Conservation (phyloP, 2,888 invertebrate species). For the Cenopis cana region DNA sequence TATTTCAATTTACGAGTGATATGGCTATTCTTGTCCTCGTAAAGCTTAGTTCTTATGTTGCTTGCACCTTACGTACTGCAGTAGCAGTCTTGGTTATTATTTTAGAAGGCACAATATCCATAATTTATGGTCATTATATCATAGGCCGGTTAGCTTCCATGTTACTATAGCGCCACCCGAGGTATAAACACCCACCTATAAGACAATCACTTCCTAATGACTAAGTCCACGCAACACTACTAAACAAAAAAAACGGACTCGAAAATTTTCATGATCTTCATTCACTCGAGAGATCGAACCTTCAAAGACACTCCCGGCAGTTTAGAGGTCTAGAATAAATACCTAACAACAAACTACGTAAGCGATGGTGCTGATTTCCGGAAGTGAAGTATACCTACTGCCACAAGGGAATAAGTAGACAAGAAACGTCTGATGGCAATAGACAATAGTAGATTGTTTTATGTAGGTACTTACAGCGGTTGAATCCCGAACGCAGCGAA, state of each 20-base stretch:
- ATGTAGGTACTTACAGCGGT: too few relatives aligned
- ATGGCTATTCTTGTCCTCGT: constrained; percentile 22
- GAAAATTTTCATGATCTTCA: too few relatives aligned
- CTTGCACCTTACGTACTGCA: constrained; percentile 5
- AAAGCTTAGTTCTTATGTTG: constrained; percentile 27
- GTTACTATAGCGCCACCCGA: neutral
- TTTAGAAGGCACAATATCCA: neutral
- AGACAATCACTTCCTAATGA: neutral
- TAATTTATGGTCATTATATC: constrained; percentile 19
- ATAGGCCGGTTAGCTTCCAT: neutral
- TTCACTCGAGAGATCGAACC: too few relatives aligned
- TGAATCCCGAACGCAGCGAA: too few relatives aligned
- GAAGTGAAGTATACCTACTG: too few relatives aligned
- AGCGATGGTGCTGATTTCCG: too few relatives aligned
- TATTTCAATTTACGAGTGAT: constrained; percentile 38
- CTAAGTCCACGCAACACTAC: neutral
- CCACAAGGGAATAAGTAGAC: too few relatives aligned
- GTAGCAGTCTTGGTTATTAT: constrained; percentile 21
- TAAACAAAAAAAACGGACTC: neutral
- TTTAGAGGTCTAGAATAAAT: too few relatives aligned
- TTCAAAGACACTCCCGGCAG: too few relatives aligned
- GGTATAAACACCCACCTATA: neutral
- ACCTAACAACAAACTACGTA: too few relatives aligned
- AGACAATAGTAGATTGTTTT: too few relatives aligned
- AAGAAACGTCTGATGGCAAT: too few relatives aligned